phyloP scores from a whole-genome alignment of 2,113 vertebrate genomes.

The Hemiscyllium ocellatum region DNA sequence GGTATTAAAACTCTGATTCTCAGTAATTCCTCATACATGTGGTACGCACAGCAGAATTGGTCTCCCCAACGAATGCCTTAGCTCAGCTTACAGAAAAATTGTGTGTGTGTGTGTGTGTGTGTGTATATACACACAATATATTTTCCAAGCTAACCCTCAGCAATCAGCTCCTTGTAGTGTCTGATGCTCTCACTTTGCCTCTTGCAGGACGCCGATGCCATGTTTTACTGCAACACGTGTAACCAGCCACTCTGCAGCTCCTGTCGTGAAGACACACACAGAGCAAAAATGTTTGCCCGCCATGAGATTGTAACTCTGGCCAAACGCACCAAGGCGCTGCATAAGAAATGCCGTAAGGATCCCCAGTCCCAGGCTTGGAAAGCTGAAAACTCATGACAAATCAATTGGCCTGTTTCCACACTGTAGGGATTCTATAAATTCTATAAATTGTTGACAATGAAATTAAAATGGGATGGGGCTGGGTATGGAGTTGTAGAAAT shows the following conservation, averaged over 20 bases:
- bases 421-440: too few species aligned
- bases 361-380: not conserved
- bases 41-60: not conserved
- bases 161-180: not conserved
- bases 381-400: not conserved
- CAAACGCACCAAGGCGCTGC: constrained; percentile 79
- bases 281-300: constrained; percentile 78
- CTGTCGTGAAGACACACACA: constrained; percentile 82
- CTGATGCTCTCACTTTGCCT: not conserved
- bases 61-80: not conserved
- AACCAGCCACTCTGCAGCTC: constrained; percentile 78
- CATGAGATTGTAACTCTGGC: constrained; percentile 85
- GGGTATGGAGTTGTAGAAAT: not conserved
- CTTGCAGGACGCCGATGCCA: constrained; percentile 69
- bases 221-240: constrained; percentile 89
- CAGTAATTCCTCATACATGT: not conserved
- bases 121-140: not conserved
- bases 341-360: constrained; percentile 80
- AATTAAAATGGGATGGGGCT: not conserved
- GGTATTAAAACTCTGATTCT: not conserved
- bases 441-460: not conserved
- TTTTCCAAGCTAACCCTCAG: not conserved
- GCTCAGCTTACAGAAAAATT: not conserved
- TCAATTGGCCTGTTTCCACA: not conserved
- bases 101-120: too few species aligned